These are phyloP conservation scores for Chaetodon trifasciatus DNA, from an alignment of 2,797 vertebrate species.

Conservation along the genomic window DNA sequence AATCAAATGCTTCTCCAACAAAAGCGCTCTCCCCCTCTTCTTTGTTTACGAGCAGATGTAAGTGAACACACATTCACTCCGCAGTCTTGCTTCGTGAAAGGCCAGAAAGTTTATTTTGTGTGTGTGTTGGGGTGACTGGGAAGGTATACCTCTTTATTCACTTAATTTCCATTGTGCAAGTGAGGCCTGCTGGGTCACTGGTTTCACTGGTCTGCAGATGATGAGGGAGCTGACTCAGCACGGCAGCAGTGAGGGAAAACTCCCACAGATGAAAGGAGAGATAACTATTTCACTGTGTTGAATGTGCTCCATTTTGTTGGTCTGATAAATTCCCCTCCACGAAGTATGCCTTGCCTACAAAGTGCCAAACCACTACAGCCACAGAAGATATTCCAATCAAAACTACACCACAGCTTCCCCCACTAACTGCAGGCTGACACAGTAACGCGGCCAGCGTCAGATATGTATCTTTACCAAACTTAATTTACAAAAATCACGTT, in stretches of 20 bases:
- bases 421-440: slow-evolving; percentile 29
- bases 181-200: slow-evolving; percentile 48
- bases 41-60: slow-evolving; percentile 12
- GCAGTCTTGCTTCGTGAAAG: neutral
- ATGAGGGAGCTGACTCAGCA: slow-evolving; percentile 62
- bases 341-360: slow-evolving; percentile 41
- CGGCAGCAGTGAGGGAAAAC: slow-evolving; percentile 48
- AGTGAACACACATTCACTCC: slow-evolving; percentile 12
- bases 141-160: slow-evolving; percentile 12
- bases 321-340: slow-evolving; percentile 65
- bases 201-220: slow-evolving; percentile 53
- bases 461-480: slow-evolving; percentile 9
- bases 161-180: slow-evolving; percentile 29
- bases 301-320: slow-evolving; percentile 50
- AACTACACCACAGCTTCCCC: slow-evolving; percentile 53
- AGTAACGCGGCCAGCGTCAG: slow-evolving; percentile 14
- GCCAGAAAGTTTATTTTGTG: neutral
- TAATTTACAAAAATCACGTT: neutral
- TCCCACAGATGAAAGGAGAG: slow-evolving; percentile 58
- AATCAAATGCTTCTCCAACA: slow-evolving; percentile 23
- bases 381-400: slow-evolving; percentile 67
- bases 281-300: slow-evolving; percentile 50
- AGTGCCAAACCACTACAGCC: slow-evolving; percentile 65
- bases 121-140: neutral
- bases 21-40: slow-evolving; percentile 10